Percentiles rank a stretch among this genome's conserved stretches.
Evolutionary conservation across 2,113 vertebrate genomes (phyloP).

Genomic region (Anoplopoma fimbria): DNA sequence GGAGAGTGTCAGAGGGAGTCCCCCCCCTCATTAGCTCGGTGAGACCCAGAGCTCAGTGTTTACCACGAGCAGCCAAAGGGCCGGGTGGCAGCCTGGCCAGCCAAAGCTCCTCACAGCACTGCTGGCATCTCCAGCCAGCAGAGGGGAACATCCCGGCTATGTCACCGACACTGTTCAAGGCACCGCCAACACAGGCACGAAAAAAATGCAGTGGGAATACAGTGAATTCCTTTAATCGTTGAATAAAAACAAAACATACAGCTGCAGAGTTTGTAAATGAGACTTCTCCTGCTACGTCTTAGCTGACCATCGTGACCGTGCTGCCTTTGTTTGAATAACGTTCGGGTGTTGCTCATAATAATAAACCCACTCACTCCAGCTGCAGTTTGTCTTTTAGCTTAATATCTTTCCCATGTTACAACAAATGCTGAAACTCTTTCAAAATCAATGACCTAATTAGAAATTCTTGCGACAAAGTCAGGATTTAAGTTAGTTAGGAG

Average conservation of each 20-base stretch:
- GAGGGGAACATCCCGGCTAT: constrained; percentile 67
- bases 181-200: constrained; percentile 14
- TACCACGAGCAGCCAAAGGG: constrained; percentile 67
- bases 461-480: neutral
- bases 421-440: neutral
- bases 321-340: neutral
- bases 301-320: neutral
- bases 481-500: neutral
- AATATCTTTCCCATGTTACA: neutral
- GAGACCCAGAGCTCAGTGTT: constrained; percentile 74
- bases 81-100: constrained; percentile 58
- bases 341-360: too few species aligned
- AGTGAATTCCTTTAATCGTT: constrained; percentile 43
- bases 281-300: neutral
- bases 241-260: neutral
- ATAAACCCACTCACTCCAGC: neutral
- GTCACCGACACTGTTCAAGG: constrained; percentile 42
- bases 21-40: constrained; percentile 73
- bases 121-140: constrained; percentile 62
- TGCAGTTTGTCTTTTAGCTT: neutral
- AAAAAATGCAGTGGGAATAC: constrained; percentile 39
- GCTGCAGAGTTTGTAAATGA: constrained; percentile 5
- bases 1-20: constrained; percentile 64
- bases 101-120: constrained; percentile 59
- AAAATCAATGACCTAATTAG: constrained; percentile 3